These are phyloP conservation scores for Esox lucius DNA, from an alignment of 2,797 vertebrate species.

Conservation along the genomic window DNA sequence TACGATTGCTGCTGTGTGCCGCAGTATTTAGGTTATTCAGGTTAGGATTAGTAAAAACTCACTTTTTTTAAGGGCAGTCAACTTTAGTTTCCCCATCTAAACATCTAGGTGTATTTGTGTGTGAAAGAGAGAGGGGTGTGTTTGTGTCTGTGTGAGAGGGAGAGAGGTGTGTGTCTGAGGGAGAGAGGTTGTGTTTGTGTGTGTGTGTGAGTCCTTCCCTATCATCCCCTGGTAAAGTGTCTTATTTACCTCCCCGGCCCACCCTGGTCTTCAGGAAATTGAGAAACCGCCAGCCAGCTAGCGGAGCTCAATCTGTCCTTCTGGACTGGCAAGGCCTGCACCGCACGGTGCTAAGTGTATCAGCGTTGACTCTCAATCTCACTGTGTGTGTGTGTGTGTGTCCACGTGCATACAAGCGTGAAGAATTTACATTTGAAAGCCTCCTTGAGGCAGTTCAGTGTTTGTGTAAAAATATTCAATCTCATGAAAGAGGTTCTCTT, in stretches of 20 bases:
- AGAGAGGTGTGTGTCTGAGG: no score
- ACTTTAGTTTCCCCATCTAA: no score
- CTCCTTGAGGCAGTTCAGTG: no score
- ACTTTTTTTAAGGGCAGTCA: no score
- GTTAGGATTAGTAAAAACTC: no score
- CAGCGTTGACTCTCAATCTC: neutral
- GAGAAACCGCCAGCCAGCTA: slow-evolving; percentile 25
- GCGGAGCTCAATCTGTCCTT: slow-evolving; percentile 39
- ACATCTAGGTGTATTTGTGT: no score
- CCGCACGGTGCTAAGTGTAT: neutral
- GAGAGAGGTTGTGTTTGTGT: no score
- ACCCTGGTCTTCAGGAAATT: neutral
- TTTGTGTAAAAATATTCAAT: neutral
- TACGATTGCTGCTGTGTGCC: no score
- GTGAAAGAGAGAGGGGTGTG: no score
- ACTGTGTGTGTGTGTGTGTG: neutral
- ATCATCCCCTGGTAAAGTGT: neutral
- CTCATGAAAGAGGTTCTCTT: neutral
- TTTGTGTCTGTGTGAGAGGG: neutral
- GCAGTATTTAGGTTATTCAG: no score
- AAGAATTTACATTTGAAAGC: no score
- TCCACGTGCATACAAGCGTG: neutral
- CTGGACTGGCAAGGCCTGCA: neutral
- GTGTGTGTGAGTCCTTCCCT: neutral
- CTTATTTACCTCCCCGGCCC: slow-evolving; percentile 1